Evolutionary conservation across 2,113 vertebrate species (phyloP), one percentile per base, ranked within the genome.

Genomic region (Cryptomyrus ogoouensis): DNA sequence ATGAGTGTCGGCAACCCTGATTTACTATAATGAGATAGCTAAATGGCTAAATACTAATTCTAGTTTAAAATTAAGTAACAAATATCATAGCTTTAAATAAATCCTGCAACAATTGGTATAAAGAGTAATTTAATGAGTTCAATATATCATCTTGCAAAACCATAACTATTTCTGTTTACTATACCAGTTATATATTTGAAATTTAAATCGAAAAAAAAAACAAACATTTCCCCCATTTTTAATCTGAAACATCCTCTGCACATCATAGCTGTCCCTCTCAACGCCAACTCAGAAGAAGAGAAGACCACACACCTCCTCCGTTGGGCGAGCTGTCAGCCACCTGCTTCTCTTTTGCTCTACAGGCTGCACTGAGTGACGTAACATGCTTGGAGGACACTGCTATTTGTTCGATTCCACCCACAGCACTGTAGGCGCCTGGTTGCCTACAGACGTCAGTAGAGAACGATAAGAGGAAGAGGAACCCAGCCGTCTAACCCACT

Each of bases 321-420:
- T 39, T 80, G 74, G 31, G 74, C 74, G 74, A 80, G 74, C 35
- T 42, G 74, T 80, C 74, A 80, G 35, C 74, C 74, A 80, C 74
- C 74, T 80, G 74, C 74, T 80, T 80, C 74, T 19, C 6, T 80
- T 42, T 42, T 42, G 74, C 74, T 80, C 31, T 42, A 80, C 74
- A 35, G 74, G 74, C 74, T 80, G 74, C 74, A 80, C 35, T 42
- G 74, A 80, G 74, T 80, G 74, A 80, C 74, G 74, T 80, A 80
- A 80, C 74, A 80, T 13, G 31, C 74, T 80, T 80, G 35, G 74
- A 80, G 74, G 74, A 42, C 74, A 80, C 74, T 80, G 74, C 74
- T 80, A 80, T 80, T 80, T 80, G 74, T 80, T 80, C 74, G 35
- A 35, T 42, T 80, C 74, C 74, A 42, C 74, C 74, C 74, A 80